phyloP scores from a whole-genome alignment of 2,113 vertebrate genomes.

The Eidolon helvum region DNA sequence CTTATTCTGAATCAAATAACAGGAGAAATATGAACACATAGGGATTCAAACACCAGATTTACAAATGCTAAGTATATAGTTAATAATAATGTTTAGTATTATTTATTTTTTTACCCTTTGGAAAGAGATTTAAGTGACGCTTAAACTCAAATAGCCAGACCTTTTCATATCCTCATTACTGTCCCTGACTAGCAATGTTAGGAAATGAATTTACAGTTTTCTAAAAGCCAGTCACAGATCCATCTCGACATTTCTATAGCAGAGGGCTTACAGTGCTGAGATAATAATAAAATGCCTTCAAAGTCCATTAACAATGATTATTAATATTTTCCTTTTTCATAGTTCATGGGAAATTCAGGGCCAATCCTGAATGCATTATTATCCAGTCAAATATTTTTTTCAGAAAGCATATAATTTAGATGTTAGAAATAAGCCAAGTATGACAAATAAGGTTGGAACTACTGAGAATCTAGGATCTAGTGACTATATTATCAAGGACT shows the following conservation, averaged over 20 bases:
- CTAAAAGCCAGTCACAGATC: background rate
- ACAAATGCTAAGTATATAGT: background rate
- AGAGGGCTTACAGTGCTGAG: background rate
- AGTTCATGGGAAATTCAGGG: conserved; percentile 28
- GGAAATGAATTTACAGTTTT: background rate
- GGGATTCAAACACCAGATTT: background rate
- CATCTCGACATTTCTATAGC: background rate
- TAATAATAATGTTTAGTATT: conserved; percentile 13
- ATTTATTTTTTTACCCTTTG: background rate
- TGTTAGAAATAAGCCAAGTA: background rate
- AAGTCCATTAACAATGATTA: background rate
- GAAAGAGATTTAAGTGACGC: background rate
- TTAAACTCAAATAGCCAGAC: background rate
- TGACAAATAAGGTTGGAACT: conserved; percentile 20
- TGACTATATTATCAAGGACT: background rate
- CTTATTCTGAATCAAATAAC: background rate
- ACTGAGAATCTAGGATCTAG: background rate
- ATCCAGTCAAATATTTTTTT: background rate
- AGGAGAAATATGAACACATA: background rate
- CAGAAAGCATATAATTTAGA: background rate
- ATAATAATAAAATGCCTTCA: background rate
- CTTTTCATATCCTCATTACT: background rate
- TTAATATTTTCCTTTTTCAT: background rate
- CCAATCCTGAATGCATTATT: background rate
- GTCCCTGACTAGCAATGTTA: background rate